Evolutionary conservation across 2,888 invertebrate genomes (phyloP).

Genomic region (Phortica okadai): DNA sequence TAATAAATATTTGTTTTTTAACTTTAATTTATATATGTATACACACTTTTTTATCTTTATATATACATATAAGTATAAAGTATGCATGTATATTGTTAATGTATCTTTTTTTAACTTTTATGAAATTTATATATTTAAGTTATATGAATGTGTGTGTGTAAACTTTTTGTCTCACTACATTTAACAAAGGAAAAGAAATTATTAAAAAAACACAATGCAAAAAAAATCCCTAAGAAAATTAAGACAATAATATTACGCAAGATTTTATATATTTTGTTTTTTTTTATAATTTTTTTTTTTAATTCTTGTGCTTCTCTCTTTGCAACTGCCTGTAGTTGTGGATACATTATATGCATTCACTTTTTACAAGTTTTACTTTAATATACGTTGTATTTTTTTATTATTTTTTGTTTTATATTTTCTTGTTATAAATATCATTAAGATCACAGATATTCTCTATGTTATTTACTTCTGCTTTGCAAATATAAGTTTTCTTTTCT

Average conservation of each 20-base stretch:
- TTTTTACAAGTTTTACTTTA: slow-evolving; percentile 44
- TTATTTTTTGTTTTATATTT: slow-evolving; percentile 46
- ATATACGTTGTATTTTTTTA: slow-evolving; percentile 36
- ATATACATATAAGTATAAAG: background rate
- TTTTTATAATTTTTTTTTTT: background rate
- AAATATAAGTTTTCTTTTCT: slow-evolving; percentile 47
- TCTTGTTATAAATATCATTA: slow-evolving; percentile 75
- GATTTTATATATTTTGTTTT: background rate
- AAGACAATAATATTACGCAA: background rate
- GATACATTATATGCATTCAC: slow-evolving; percentile 35
- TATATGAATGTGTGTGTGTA: slow-evolving; percentile 56
- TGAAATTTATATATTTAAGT: slow-evolving; percentile 21
- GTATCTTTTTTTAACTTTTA: slow-evolving; percentile 25
- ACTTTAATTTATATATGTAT: background rate
- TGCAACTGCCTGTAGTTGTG: slow-evolving; percentile 41
- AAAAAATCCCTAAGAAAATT: background rate
- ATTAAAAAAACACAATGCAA: slow-evolving; percentile 9
- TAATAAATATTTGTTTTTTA: background rate
- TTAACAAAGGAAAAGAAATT: slow-evolving; percentile 24
- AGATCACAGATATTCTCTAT: slow-evolving; percentile 78
- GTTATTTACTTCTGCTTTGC: slow-evolving; percentile 66
- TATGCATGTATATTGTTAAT: background rate
- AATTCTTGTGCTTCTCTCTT: background rate
- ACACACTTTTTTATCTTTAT: background rate
- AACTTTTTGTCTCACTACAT: slow-evolving; percentile 60